Evolutionary conservation across 2,113 vertebrate genomes (phyloP), one percentile per base, ranked within the genome.

Genomic region (Megaleporinus macrocephalus): DNA sequence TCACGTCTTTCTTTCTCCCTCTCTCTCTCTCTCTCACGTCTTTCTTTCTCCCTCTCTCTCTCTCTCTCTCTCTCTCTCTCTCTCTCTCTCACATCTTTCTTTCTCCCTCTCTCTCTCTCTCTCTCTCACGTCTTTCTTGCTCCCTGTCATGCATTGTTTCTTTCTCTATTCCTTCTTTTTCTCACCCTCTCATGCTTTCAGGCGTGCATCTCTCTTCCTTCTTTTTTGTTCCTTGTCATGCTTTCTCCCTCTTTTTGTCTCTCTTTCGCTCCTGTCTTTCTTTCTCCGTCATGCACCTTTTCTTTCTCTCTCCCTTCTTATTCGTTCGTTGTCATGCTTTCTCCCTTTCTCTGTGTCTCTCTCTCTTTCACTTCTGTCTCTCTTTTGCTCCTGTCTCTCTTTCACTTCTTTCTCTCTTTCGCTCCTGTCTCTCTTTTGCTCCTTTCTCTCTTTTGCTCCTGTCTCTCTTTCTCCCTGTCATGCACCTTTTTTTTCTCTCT

Each of bases 211-310:
- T 53, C 51, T 53, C 41, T 44, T 10, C 9, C 41, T 44, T 44
- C 41, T 44, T 44, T 10, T 9, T 57, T 4, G 27, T 30, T 80
- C 47, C 70, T n/a, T 51, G 4, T 73, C 41, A 53, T 74, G 65
- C 22, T n/a, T 51, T 51, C 20, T 75, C 47, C 71, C 62, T 36
- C 78, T 72, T 59, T 76, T 44, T 81, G 29, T 80, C 36, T 36
- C 36, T 51, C 49, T 14, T 6, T 36, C 36, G 6, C 6, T 36
- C 36, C 6, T 3, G 3, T 36, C 36, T 36, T 36, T 6, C 6
- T 36, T 36, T 36, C 36, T 36, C 36, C 36, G 6, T 36, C 36
- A 36, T 36, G 36, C 36, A 1, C 49, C 2, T 13, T 16, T 14
- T 51, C 49, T 51, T 16, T 51, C 26, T 41, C 36, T 36, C 36